phyloP scores from a whole-genome alignment of 2,113 vertebrate species.

The Stomatorhinus ivindoensis region DNA sequence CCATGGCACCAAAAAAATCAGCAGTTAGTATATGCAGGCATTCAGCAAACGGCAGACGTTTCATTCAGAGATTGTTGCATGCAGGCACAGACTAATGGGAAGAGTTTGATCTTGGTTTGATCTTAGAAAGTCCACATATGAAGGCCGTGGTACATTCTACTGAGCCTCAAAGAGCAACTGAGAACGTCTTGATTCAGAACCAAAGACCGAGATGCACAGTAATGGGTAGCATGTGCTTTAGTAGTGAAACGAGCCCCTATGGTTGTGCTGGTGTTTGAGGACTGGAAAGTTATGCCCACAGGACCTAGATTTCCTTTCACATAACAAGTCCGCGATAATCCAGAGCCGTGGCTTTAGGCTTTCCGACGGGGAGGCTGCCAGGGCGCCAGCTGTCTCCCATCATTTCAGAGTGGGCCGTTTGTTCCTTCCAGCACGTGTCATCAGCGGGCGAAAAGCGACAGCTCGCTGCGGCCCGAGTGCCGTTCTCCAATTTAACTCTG shows the following conservation, averaged over 20 bases:
- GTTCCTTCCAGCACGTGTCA: constrained; percentile 37
- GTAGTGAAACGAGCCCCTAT: constrained; percentile 25
- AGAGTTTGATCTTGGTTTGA: constrained; percentile 40
- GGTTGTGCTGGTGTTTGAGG: constrained; percentile 38
- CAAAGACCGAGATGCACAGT: constrained; percentile 39
- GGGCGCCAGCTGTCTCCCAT: constrained; percentile 43
- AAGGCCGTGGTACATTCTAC: constrained; percentile 36
- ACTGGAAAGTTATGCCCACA: constrained; percentile 19
- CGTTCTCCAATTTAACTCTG: background rate
- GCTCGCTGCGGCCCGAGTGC: background rate
- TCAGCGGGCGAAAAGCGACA: constrained; percentile 28
- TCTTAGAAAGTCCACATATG: constrained; percentile 33
- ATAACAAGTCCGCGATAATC: background rate
- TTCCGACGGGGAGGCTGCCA: constrained; percentile 23
- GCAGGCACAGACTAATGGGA: constrained; percentile 30
- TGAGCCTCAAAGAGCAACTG: constrained; percentile 40
- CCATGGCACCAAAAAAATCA: constrained; percentile 48
- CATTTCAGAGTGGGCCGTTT: constrained; percentile 34
- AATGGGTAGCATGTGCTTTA: constrained; percentile 25
- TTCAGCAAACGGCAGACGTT: constrained; percentile 26
- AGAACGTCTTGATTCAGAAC: constrained; percentile 37
- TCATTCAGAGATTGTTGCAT: constrained; percentile 31
- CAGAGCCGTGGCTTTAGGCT: background rate
- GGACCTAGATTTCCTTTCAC: constrained; percentile 11
- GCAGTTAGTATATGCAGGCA: constrained; percentile 40